phyloP scores from a whole-genome alignment of 2,888 invertebrate species.

The Parnassius glacialis region DNA sequence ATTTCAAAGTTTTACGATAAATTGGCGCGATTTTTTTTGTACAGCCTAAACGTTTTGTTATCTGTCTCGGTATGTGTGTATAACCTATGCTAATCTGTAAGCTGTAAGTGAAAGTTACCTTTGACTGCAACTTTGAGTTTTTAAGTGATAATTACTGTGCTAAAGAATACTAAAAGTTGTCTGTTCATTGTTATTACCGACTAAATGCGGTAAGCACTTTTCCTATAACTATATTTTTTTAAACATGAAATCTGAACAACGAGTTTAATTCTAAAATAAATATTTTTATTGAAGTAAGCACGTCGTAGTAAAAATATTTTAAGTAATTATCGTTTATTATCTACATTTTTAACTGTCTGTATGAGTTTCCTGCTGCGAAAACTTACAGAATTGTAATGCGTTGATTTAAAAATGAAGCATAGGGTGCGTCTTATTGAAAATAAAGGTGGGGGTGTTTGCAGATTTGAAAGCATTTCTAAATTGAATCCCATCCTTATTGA shows the following conservation, averaged over 20 bases:
- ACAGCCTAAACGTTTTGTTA: conserved; percentile 7
- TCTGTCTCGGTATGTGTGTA: conserved; percentile 4
- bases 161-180: neutral
- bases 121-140: neutral
- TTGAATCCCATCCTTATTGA: conserved; percentile 36
- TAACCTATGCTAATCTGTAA: no score
- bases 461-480: conserved; percentile 40
- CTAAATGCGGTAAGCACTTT: neutral
- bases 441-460: conserved; percentile 34
- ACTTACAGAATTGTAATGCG: neutral
- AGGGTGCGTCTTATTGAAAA: conserved; percentile 21
- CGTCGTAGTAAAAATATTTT: no score
- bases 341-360: no score
- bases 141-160: conserved; percentile 1
- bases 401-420: conserved; percentile 9
- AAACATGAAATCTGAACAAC: no score
- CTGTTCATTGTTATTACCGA: neutral
- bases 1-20: conserved; percentile 36
- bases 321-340: no score
- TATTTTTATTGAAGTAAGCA: no score
- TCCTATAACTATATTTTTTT: neutral
- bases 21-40: conserved; percentile 43
- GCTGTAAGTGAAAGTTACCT: no score
- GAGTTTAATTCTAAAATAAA: no score
- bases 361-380: no score